A percentile compares a stretch with the other conserved stretches of the same genome.
phyloP scores from a whole-genome alignment of 2,888 invertebrate genomes.

The Platynereis dumerilii region DNA sequence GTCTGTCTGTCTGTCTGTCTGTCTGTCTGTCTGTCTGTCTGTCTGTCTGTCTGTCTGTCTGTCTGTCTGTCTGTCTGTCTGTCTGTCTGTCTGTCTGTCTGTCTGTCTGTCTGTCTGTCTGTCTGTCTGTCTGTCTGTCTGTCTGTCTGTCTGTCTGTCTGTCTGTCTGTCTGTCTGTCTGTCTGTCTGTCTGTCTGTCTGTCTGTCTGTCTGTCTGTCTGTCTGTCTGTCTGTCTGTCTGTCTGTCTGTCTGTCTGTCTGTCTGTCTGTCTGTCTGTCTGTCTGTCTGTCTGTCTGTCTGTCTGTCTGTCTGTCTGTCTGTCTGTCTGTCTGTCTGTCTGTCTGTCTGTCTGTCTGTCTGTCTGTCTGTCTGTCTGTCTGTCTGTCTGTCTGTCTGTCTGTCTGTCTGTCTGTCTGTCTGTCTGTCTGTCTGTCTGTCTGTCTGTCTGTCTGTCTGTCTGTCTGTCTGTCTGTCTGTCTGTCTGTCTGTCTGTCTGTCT shows the following conservation, averaged over 20 bases:
- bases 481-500: conserved; percentile 29
- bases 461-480: conserved; percentile 23
- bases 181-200: conserved; percentile 31
- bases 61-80: conserved; percentile 31
- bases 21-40: conserved; percentile 31
- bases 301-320: conserved; percentile 34
- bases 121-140: conserved; percentile 32
- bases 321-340: conserved; percentile 26
- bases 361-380: conserved; percentile 29
- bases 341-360: conserved; percentile 33
- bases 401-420: conserved; percentile 33
- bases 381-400: conserved; percentile 27
- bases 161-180: conserved; percentile 34
- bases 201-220: conserved; percentile 28
- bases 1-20: too few species aligned
- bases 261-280: conserved; percentile 34
- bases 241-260: conserved; percentile 25
- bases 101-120: conserved; percentile 33
- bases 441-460: conserved; percentile 34
- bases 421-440: conserved; percentile 25
- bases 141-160: conserved; percentile 33
- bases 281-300: conserved; percentile 25
- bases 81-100: conserved; percentile 30
- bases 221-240: conserved; percentile 33
- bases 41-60: conserved; percentile 32